Conservation (phyloP, 2,888 invertebrate species). For the Ariolimax columbianus region DNA sequence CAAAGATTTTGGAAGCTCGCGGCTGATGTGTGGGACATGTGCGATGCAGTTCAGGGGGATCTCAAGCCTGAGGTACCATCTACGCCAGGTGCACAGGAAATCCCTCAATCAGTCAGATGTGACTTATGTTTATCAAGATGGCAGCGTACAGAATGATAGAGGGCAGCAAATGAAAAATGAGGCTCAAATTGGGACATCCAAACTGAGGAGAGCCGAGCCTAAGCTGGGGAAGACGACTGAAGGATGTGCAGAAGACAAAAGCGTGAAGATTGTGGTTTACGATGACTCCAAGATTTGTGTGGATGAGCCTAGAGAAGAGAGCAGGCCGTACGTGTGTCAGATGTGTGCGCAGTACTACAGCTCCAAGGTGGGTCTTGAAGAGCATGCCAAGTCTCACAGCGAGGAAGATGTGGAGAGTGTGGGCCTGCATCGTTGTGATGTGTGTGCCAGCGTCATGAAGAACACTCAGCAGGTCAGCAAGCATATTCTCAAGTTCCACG, state of each 20-base stretch:
- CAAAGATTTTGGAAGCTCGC: conserved; percentile 8
- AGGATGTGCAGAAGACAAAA: background rate
- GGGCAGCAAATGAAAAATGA: background rate
- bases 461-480: conserved; percentile 50
- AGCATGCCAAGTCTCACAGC: conserved; percentile 42
- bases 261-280: conserved; percentile 25
- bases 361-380: conserved; percentile 2
- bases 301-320: background rate
- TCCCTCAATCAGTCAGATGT: conserved; percentile 41
- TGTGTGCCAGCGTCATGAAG: conserved; percentile 42
- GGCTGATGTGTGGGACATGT: conserved; percentile 44
- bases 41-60: conserved; percentile 44
- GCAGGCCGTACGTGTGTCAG: conserved; percentile 18
- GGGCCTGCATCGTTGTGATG: conserved; percentile 48
- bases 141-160: background rate
- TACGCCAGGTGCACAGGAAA: conserved; percentile 45
- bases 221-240: background rate
- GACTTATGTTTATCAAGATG: conserved; percentile 35
- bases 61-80: conserved; percentile 38
- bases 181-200: background rate
- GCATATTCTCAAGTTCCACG: conserved; percentile 46
- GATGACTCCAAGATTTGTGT: conserved; percentile 14
- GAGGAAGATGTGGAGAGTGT: conserved; percentile 47
- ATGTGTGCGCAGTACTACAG: conserved; percentile 29
- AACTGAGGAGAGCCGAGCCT: background rate